Evolutionary conservation across 2,888 invertebrate species (phyloP).

Genomic region (Xestia xanthographa): DNA sequence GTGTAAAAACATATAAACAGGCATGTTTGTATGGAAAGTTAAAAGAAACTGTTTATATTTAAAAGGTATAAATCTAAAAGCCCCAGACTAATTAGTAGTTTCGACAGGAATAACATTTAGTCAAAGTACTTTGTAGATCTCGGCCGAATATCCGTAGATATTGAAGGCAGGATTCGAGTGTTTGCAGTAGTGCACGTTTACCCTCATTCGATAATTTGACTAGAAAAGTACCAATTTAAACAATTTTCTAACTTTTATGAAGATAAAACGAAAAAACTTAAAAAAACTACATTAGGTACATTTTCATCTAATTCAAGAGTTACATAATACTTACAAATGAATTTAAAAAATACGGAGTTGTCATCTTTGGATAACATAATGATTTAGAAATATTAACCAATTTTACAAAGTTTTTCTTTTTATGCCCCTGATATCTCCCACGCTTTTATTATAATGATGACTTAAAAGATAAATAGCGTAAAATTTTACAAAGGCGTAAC

Average conservation of each 20-base stretch:
- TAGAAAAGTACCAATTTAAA: constrained; percentile 64
- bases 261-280: neutral
- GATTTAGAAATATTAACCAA: constrained; percentile 7
- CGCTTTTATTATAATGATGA: neutral
- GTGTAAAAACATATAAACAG: no score
- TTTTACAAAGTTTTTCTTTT: neutral
- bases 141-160: neutral
- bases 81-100: no score
- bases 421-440: neutral
- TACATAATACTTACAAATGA: no score
- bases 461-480: neutral
- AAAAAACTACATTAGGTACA: no score
- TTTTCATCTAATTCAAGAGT: no score
- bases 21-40: no score
- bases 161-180: neutral
- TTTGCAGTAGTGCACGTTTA: constrained; percentile 1
- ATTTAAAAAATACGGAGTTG: neutral
- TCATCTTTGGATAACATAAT: constrained; percentile 29
- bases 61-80: no score
- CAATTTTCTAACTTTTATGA: constrained; percentile 2
- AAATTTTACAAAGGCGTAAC: neutral
- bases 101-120: neutral
- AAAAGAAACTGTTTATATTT: no score
- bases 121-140: neutral
- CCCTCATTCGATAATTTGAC: constrained; percentile 61